phyloP scores from a whole-genome alignment of 2,797 vertebrate genomes.

The Euphonia xanthogaster region DNA sequence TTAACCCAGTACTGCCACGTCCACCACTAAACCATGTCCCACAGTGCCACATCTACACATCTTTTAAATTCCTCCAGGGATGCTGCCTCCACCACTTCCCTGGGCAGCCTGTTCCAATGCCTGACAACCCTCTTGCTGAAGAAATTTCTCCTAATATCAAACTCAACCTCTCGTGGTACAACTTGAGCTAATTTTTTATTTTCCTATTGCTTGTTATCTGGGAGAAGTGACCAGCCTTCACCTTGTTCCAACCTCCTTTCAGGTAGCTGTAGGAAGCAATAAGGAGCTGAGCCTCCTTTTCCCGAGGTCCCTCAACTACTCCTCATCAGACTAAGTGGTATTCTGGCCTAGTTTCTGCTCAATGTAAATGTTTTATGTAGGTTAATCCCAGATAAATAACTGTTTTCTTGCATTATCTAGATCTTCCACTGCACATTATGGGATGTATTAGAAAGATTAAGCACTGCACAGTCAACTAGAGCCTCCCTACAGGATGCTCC shows the following conservation, averaged over 20 bases:
- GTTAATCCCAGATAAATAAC: conserved; percentile 64
- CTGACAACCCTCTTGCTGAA: background rate
- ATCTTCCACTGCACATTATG: conserved; percentile 32
- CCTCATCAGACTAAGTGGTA: background rate
- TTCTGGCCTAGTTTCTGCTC: conserved; percentile 19
- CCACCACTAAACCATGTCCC: background rate
- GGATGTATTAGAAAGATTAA: conserved; percentile 17
- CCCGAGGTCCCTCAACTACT: background rate
- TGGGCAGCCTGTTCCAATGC: background rate
- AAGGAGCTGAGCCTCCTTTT: background rate
- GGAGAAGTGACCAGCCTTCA: background rate
- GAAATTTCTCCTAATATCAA: background rate
- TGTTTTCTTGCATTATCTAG: conserved; percentile 48
- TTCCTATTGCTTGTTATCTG: background rate
- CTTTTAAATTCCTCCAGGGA: background rate
- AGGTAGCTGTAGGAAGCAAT: background rate
- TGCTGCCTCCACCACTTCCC: background rate
- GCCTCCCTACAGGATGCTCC: background rate
- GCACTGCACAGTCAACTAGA: background rate
- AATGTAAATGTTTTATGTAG: conserved; percentile 40
- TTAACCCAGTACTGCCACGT: background rate
- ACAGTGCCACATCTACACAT: background rate
- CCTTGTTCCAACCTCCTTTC: background rate
- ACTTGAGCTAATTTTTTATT: background rate
- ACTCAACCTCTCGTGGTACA: background rate